Percentiles rank a stretch among this genome's conserved stretches.
These are phyloP conservation scores for Suillia variegata DNA, from an alignment of 2,888 invertebrate genomes.

Conservation along the genomic window DNA sequence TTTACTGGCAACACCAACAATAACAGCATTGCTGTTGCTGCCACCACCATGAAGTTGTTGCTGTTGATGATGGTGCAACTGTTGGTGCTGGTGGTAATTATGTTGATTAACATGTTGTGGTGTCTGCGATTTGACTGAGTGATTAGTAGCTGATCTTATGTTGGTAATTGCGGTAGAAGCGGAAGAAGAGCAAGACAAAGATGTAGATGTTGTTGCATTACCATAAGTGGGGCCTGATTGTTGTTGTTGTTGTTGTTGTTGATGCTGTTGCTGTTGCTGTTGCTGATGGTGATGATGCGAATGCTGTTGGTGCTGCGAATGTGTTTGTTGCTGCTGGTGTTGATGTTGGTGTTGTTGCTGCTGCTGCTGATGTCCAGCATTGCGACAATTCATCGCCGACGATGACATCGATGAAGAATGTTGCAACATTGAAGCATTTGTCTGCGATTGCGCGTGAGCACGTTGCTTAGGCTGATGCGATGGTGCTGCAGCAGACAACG, in stretches of 20 bases:
- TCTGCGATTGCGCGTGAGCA: constrained; percentile 59
- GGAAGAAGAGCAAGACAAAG: constrained; percentile 24
- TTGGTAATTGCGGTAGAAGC: too few species aligned
- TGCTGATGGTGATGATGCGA: constrained; percentile 31
- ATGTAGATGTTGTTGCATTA: constrained; percentile 25
- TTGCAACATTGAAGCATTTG: constrained; percentile 52
- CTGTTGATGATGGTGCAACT: too few species aligned
- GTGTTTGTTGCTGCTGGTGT: constrained; percentile 63
- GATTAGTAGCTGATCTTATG: too few species aligned
- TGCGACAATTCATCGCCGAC: constrained; percentile 44
- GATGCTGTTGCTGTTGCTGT: constrained; percentile 32
- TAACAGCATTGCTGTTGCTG: constrained; percentile 25
- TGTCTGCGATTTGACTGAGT: constrained; percentile 34
- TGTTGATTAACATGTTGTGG: constrained; percentile 31
- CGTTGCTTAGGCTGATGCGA: too few species aligned
- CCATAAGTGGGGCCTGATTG: constrained; percentile 20
- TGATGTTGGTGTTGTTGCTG: constrained; percentile 49
- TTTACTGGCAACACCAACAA: constrained; percentile 30
- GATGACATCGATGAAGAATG: constrained; percentile 47
- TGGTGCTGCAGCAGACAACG: constrained; percentile 36
- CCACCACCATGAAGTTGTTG: too few species aligned
- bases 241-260: constrained; percentile 31
- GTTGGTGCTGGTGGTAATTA: constrained; percentile 27
- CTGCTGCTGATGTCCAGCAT: constrained; percentile 33
- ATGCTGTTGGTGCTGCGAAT: constrained; percentile 39